Evolutionary conservation across 2,113 vertebrate genomes (phyloP), one percentile per base, ranked within the genome.

Genomic region (Zosterops hypoxanthus): DNA sequence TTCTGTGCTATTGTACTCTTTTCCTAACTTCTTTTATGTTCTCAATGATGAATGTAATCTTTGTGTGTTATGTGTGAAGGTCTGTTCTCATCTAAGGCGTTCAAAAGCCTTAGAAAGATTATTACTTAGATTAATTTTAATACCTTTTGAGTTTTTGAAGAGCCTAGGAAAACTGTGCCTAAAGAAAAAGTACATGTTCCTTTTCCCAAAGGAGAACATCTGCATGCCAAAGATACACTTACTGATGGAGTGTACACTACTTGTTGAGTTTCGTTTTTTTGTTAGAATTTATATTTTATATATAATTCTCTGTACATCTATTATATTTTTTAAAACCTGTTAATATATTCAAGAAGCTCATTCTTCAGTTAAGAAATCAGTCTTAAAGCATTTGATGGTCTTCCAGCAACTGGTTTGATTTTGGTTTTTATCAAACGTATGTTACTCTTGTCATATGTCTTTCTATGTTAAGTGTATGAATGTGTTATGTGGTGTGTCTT

Each of bases 61-160:
- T 56, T 59, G 7, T 76, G 34, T 50, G 39, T 65, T 44, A 14
- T 50, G 8, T 53, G 6, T 53, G 39, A 63, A 31, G 29, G 60
- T 82, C 24, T 77, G 56, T 90, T 60, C 59, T 89, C 57, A 55
- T 81, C n/a, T 46, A 78, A 82, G n/a, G 64, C n/a, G 33, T 33
- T 72, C 7, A 89, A 78, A 84, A 61, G 29, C 29, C 39, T 80
- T 94, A 75, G 31, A 91, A 88, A 75, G 21, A 28, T 81, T 93
- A 28, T 81, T 93, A 29, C 64, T 92, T 88, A 78, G 52, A 78
- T 36, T 18, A 89, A 19, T 92, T 91, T 96, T 93, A 97, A 93
- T 96, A 91, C 41, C 76, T 97, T 97, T 87, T 53, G 96, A 97
- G 92, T 96, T 57, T 96, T 97, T 94, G 97, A 95, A 50, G 72